These are phyloP conservation scores for Chinchilla lanigera DNA, from an alignment of 2,113 vertebrate genomes.

Conservation along the genomic window DNA sequence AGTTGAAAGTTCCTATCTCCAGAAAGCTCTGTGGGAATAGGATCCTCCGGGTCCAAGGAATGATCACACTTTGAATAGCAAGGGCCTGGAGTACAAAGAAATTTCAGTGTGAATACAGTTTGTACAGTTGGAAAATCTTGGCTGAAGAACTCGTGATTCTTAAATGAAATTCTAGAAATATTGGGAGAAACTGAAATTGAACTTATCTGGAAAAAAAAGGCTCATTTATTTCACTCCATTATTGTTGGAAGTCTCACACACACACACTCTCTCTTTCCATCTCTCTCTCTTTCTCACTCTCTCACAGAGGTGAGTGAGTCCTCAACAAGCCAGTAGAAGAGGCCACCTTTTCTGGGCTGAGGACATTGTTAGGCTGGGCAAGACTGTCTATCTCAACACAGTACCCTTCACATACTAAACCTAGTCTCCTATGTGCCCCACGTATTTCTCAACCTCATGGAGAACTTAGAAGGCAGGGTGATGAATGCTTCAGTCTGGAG, in stretches of 20 bases:
- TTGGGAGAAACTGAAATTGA: background rate
- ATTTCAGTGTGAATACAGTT: background rate
- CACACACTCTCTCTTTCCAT: background rate
- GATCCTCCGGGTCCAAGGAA: background rate
- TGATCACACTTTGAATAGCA: background rate
- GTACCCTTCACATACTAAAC: too few species aligned
- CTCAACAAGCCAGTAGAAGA: background rate
- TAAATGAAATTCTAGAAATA: constrained; percentile 4
- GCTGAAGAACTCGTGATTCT: background rate
- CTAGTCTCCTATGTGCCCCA: background rate
- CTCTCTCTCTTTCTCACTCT: too few species aligned
- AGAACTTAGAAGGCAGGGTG: background rate
- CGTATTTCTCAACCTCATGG: background rate
- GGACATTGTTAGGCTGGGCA: background rate
- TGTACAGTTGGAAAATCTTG: background rate
- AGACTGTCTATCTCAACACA: background rate
- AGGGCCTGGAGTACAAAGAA: background rate
- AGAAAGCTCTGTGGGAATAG: background rate
- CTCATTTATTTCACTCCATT: background rate
- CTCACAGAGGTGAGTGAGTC: background rate
- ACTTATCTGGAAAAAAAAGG: background rate
- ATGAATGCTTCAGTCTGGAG: background rate
- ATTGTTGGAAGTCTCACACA: background rate
- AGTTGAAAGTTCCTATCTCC: background rate
- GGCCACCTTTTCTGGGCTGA: background rate